Percentiles rank a stretch among this genome's conserved stretches.
Evolutionary conservation across 2,113 vertebrate species (phyloP).

Genomic region (Tauraco erythrolophus): DNA sequence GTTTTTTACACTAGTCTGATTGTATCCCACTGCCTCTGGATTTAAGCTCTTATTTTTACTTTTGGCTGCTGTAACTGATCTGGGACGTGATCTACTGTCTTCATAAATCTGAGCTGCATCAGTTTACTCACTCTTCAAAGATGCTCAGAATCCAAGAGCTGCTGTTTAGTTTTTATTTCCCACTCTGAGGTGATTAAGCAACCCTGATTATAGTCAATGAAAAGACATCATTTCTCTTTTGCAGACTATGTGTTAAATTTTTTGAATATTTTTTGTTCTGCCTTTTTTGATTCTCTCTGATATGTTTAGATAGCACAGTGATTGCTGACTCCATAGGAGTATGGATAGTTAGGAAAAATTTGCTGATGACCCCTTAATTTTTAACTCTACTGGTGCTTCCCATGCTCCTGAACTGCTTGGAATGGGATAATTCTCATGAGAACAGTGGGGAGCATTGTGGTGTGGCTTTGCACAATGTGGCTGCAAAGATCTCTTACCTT

Average conservation of each 20-base stretch:
- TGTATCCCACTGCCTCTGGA: conserved; percentile 8
- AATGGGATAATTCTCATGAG: background rate
- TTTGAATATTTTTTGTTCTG: background rate
- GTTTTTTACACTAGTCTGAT: background rate
- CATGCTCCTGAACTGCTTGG: background rate
- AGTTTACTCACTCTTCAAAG: background rate
- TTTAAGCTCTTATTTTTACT: conserved; percentile 15
- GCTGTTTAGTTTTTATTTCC: background rate
- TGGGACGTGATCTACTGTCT: background rate
- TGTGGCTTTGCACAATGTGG: background rate
- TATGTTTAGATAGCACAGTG: background rate
- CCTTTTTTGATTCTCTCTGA: background rate
- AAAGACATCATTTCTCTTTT: background rate
- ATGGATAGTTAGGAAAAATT: background rate
- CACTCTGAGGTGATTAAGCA: background rate
- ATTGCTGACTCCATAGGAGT: background rate
- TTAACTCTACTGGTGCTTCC: background rate
- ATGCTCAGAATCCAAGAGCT: background rate
- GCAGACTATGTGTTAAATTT: background rate
- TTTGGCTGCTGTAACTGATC: background rate
- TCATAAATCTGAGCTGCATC: background rate
- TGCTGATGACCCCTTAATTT: background rate
- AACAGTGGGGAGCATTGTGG: background rate
- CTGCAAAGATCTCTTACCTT: background rate
- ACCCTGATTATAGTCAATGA: background rate